Evolutionary conservation across 2,888 invertebrate species (phyloP).

Genomic region (Drosophila crucigera): DNA sequence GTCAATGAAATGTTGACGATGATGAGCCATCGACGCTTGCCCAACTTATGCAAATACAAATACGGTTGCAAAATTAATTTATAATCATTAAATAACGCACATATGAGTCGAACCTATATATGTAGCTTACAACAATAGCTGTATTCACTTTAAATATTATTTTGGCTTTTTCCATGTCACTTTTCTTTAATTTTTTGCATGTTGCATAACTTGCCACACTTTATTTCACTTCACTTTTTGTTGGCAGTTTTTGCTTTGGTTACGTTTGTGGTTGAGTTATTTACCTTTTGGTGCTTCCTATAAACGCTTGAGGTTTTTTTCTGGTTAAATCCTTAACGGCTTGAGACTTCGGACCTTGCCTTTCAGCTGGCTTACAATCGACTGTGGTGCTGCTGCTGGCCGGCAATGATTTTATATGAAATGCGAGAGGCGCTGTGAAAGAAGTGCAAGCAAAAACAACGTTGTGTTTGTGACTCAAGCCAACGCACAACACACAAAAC

Average conservation of each 20-base stretch:
- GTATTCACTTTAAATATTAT: constrained; percentile 19
- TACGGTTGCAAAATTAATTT: constrained; percentile 37
- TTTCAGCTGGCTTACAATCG: constrained; percentile 66
- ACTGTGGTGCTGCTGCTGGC: constrained; percentile 75
- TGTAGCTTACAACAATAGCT: constrained; percentile 17
- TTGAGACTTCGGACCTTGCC: constrained; percentile 54
- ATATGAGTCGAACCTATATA: not conserved
- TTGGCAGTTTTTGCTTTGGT: constrained; percentile 1
- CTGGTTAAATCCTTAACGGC: constrained; percentile 62
- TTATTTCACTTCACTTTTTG: constrained; percentile 69
- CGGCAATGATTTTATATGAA: constrained; percentile 82
- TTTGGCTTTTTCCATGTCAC: constrained; percentile 30
- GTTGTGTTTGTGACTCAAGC: constrained; percentile 39
- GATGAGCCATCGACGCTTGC: constrained; percentile 47
- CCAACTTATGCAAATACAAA: constrained; percentile 60
- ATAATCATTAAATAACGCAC: constrained; percentile 15
- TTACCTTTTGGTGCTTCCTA: constrained; percentile 80
- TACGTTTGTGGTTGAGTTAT: constrained; percentile 32
- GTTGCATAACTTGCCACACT: constrained; percentile 68
- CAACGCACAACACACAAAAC: constrained; percentile 45
- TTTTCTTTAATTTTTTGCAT: constrained; percentile 46
- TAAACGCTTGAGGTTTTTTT: constrained; percentile 55
- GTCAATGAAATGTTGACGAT: constrained; percentile 70
- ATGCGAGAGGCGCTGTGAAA: constrained; percentile 68
- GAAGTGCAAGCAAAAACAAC: constrained; percentile 51